Percentiles rank a stretch among this genome's conserved stretches.
phyloP scores from a whole-genome alignment of 2,113 vertebrate genomes.

The Anguilla rostrata region DNA sequence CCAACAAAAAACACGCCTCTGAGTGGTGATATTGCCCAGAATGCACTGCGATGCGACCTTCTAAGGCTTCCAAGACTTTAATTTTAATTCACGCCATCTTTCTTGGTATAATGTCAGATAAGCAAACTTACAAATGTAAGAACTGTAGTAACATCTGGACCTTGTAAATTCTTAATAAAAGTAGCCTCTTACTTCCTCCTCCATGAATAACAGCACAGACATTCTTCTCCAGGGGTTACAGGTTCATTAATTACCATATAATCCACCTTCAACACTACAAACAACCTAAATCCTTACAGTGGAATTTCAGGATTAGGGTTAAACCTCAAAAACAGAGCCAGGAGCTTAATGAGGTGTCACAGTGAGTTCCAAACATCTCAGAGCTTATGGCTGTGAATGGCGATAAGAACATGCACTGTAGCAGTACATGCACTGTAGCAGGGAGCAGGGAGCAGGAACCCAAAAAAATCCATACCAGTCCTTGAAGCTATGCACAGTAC shows the following conservation, averaged over 20 bases:
- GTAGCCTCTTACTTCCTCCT: slow-evolving; percentile 39
- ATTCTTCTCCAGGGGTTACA: slow-evolving; percentile 35
- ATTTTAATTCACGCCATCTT: too few relatives aligned
- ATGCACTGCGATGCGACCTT: too few relatives aligned
- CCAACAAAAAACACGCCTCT: too few relatives aligned
- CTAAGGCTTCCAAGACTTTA: too few relatives aligned
- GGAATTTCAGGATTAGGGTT: slow-evolving; percentile 56
- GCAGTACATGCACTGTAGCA: neutral
- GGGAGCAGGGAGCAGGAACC: neutral
- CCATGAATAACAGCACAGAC: slow-evolving; percentile 53
- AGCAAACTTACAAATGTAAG: too few relatives aligned
- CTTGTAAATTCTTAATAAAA: slow-evolving; percentile 60
- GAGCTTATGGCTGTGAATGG: neutral
- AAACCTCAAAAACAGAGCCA: slow-evolving; percentile 48
- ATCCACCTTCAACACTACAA: slow-evolving; percentile 58
- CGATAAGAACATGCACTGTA: neutral
- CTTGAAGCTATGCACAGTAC: neutral
- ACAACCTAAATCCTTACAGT: slow-evolving; percentile 57
- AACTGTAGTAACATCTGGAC: slow-evolving; percentile 62
- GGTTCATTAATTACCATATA: slow-evolving; percentile 50
- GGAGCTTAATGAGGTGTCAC: slow-evolving; percentile 24
- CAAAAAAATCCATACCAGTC: neutral
- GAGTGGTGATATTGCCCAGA: too few relatives aligned
- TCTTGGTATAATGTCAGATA: too few relatives aligned
- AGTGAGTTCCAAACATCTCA: neutral